Percentiles rank a stretch among this genome's conserved stretches.
Conservation (phyloP, 2,113 vertebrate species). For the Falco punctatus region DNA sequence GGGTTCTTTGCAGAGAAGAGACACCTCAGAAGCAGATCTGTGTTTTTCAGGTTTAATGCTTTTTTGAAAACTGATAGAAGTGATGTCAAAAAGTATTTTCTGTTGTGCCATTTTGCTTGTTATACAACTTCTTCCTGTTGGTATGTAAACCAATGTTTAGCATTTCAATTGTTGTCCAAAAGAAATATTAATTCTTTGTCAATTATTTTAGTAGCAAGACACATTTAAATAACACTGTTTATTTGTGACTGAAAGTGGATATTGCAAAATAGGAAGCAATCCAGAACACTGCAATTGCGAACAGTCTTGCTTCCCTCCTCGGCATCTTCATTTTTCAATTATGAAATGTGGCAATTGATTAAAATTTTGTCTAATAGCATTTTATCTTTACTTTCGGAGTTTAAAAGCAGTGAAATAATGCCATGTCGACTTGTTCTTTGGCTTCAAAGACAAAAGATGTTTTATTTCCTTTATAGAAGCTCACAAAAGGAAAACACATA, state of each 20-base stretch:
- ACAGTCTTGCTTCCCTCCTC: not conserved
- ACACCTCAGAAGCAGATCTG: not conserved
- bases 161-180: not conserved
- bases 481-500: constrained; percentile 21
- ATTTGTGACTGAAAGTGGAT: not conserved
- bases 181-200: not conserved
- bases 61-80: not conserved
- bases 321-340: constrained; percentile 29
- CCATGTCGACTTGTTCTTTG: not conserved
- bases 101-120: not conserved
- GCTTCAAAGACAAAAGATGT: constrained; percentile 18
- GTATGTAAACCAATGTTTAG: not conserved
- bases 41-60: not conserved
- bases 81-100: not conserved
- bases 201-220: not conserved
- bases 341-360: not conserved
- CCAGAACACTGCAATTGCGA: not conserved
- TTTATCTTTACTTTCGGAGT: not conserved
- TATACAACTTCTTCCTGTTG: not conserved
- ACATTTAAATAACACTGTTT: not conserved
- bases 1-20: not conserved
- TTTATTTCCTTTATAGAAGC: constrained; percentile 28
- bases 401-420: constrained; percentile 43
- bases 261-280: not conserved
- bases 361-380: constrained; percentile 1